These are phyloP conservation scores for Byasa hedistus DNA, from an alignment of 2,888 invertebrate species.

Conservation along the genomic window DNA sequence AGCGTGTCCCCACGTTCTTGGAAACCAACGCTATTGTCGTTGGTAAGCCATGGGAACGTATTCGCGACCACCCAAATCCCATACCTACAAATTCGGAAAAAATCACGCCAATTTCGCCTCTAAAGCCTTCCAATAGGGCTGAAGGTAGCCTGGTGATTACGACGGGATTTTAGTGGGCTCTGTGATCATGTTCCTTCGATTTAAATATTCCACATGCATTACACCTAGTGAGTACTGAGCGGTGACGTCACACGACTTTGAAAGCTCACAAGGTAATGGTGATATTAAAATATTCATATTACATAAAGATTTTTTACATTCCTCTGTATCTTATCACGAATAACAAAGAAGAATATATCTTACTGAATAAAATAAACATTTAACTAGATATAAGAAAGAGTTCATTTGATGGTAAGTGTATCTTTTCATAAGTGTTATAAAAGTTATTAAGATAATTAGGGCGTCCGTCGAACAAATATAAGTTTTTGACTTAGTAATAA, in stretches of 20 bases:
- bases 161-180: constrained; percentile 19
- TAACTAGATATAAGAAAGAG: no score
- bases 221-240: constrained; percentile 3
- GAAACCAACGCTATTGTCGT: constrained; percentile 25
- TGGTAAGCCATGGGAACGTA: constrained; percentile 28
- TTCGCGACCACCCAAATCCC: constrained; percentile 1
- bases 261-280: neutral
- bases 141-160: constrained; percentile 14
- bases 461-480: no score
- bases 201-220: constrained; percentile 27
- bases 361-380: no score
- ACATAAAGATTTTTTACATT: neutral
- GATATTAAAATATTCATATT: neutral
- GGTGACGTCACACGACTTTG: constrained; percentile 4
- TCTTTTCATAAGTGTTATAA: no score
- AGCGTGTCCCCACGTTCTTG: constrained; percentile 22
- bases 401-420: no score
- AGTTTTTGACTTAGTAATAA: no score
- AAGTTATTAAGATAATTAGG: no score
- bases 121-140: constrained; percentile 7
- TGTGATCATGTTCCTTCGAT: constrained; percentile 13
- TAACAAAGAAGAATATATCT: no score
- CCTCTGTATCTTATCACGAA: neutral
- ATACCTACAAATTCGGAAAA: constrained; percentile 10
- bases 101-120: constrained; percentile 8